Percentiles rank a stretch among this genome's conserved stretches.
Conservation (phyloP, 2,113 vertebrate species). For the Pterocles gutturalis region DNA sequence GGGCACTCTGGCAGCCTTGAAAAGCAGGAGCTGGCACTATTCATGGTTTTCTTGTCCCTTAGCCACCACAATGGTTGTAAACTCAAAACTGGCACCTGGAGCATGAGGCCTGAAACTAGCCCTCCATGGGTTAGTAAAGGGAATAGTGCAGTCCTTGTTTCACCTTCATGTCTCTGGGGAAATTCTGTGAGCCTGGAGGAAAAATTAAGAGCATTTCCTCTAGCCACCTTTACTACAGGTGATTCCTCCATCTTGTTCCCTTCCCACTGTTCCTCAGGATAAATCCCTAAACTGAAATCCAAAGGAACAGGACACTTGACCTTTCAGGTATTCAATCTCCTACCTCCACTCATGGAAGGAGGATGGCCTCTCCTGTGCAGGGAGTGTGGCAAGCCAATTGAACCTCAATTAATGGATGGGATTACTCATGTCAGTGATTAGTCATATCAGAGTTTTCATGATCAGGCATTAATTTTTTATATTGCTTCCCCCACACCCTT, state of each 20-base stretch:
- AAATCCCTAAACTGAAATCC: not conserved
- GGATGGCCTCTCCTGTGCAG: not conserved
- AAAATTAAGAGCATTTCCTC: not conserved
- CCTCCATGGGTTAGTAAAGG: not conserved
- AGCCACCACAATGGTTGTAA: not conserved
- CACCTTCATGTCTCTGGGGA: not conserved
- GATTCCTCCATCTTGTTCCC: not conserved
- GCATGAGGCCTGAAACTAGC: not conserved
- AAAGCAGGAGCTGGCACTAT: not conserved
- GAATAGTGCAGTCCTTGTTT: not conserved
- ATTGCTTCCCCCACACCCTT: not conserved
- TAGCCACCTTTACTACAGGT: not conserved
- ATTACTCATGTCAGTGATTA: constrained; percentile 7
- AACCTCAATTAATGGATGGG: not conserved
- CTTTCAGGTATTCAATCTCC: not conserved
- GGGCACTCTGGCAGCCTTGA: not conserved
- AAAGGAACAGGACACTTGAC: not conserved
- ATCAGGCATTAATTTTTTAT: not conserved
- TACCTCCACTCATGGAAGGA: not conserved
- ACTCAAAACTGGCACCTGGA: not conserved
- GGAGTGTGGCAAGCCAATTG: not conserved
- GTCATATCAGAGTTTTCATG: constrained; percentile 5
- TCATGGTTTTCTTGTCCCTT: not conserved
- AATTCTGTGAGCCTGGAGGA: not conserved
- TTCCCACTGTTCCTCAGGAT: not conserved